Percentiles rank a stretch among this genome's conserved stretches.
Conservation (phyloP, 2,888 invertebrate genomes). For the Nomada lathburiana region DNA sequence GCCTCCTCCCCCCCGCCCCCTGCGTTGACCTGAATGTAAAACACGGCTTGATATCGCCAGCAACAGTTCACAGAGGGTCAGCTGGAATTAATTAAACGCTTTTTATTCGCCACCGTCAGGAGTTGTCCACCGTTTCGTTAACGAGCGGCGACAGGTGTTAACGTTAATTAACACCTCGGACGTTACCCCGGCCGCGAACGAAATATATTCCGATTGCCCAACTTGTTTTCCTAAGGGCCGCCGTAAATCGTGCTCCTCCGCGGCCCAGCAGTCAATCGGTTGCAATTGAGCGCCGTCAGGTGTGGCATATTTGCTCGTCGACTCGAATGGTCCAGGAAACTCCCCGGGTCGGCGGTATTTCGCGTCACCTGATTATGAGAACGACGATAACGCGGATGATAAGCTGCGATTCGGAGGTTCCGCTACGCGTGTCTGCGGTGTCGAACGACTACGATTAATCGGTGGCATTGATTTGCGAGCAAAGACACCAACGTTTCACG, state of each 20-base stretch:
- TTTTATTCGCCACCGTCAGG: neutral
- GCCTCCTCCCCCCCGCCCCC: too few relatives aligned
- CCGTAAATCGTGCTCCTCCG: too few relatives aligned
- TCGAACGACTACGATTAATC: too few relatives aligned
- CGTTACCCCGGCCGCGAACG: neutral
- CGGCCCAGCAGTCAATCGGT: too few relatives aligned
- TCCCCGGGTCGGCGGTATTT: too few relatives aligned
- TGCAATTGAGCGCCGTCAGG: neutral
- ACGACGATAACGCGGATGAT: neutral
- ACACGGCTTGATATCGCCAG: too few relatives aligned
- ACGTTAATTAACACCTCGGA: conserved; percentile 4
- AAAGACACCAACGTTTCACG: too few relatives aligned
- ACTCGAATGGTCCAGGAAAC: neutral
- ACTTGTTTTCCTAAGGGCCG: too few relatives aligned
- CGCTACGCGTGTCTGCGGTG: neutral
- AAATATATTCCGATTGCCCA: neutral
- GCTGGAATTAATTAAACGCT: neutral
- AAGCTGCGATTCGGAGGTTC: neutral
- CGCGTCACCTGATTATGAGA: neutral
- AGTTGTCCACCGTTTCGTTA: neutral
- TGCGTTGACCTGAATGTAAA: too few relatives aligned
- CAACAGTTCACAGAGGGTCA: too few relatives aligned
- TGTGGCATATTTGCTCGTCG: neutral
- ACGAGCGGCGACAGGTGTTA: neutral
- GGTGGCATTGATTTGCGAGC: too few relatives aligned